Conservation (phyloP, 2,888 invertebrate genomes). For the Resseliella maxima region DNA sequence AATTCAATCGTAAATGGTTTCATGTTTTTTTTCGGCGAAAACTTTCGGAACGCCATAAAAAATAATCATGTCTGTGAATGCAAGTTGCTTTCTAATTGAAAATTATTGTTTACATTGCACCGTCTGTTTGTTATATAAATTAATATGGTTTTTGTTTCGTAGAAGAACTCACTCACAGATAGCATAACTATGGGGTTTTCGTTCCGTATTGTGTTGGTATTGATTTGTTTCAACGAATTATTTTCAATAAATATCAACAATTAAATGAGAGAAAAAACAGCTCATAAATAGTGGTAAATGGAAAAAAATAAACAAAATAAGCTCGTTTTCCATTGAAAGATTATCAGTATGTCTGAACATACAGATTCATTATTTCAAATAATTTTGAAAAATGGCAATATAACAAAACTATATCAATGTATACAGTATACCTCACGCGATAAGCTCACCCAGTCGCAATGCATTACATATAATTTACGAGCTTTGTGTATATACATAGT, state of each 20-base stretch:
- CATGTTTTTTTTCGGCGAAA: neutral
- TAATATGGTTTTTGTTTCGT: neutral
- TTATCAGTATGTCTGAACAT: neutral
- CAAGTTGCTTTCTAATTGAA: conserved; percentile 32
- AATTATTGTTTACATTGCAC: conserved; percentile 24
- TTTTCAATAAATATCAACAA: neutral
- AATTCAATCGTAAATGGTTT: neutral
- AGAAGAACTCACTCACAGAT: neutral
- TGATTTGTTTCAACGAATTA: neutral
- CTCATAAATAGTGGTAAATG: no score
- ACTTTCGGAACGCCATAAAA: conserved; percentile 27
- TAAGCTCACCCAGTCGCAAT: no score
- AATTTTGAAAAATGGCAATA: neutral
- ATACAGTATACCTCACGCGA: no score
- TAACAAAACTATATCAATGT: conserved; percentile 1
- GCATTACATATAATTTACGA: no score
- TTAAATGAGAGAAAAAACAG: neutral
- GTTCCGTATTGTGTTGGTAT: neutral
- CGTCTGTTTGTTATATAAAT: conserved; percentile 27
- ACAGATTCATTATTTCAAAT: neutral
- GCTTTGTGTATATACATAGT: no score
- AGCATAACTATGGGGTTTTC: conserved; percentile 8
- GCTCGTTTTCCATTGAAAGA: neutral
- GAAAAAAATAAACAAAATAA: no score
- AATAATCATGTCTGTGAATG: neutral